phyloP scores from a whole-genome alignment of 2,888 invertebrate species.

The Patella depressa region DNA sequence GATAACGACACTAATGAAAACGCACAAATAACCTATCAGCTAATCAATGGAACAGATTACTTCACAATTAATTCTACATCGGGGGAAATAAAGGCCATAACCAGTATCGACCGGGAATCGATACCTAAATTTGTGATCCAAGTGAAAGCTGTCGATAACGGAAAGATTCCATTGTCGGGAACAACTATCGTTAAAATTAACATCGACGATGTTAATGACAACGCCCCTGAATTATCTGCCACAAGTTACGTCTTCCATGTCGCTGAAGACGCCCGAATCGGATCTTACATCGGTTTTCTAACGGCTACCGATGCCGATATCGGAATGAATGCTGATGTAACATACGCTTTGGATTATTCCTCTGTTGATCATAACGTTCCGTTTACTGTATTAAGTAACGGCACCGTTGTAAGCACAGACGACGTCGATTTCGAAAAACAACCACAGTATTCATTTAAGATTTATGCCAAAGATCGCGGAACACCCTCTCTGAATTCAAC shows the following conservation, averaged over 20 bases:
- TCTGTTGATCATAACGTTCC: slow-evolving; percentile 26
- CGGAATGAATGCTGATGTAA: slow-evolving; percentile 32
- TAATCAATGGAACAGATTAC: slow-evolving; percentile 22
- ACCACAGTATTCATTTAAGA: slow-evolving; percentile 29
- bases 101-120: slow-evolving; percentile 31
- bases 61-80: slow-evolving; percentile 36
- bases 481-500: slow-evolving; percentile 34
- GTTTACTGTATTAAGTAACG: slow-evolving; percentile 27
- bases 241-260: slow-evolving; percentile 72
- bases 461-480: slow-evolving; percentile 36
- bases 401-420: slow-evolving; percentile 26
- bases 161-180: slow-evolving; percentile 78
- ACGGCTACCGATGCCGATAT: slow-evolving; percentile 47
- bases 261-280: slow-evolving; percentile 59
- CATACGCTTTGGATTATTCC: slow-evolving; percentile 31
- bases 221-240: slow-evolving; percentile 78
- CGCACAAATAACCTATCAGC: slow-evolving; percentile 32
- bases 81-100: slow-evolving; percentile 35
- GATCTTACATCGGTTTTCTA: slow-evolving; percentile 60
- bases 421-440: slow-evolving; percentile 30
- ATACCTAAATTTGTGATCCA: slow-evolving; percentile 75
- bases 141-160: slow-evolving; percentile 87
- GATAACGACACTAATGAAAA: slow-evolving; percentile 35
- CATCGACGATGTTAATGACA: slow-evolving; percentile 96
- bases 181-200: slow-evolving; percentile 93